These are phyloP conservation scores for Prionailurus viverrinus DNA, from an alignment of 2,113 vertebrate genomes.

Conservation along the genomic window DNA sequence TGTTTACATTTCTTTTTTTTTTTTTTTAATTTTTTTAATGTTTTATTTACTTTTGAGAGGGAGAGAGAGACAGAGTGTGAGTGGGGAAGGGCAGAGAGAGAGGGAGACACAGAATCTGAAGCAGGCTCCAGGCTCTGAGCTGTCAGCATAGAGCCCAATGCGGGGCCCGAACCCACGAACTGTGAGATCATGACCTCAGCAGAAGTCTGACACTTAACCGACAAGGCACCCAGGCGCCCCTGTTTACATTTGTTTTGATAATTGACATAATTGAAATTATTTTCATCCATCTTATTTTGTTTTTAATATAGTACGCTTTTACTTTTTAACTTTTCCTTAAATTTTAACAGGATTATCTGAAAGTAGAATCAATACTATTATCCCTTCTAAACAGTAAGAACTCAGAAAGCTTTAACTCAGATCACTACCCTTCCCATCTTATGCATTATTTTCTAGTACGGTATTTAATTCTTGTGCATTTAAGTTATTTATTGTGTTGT, in stretches of 20 bases:
- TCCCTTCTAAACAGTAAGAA: not conserved
- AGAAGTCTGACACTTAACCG: too few relatives aligned
- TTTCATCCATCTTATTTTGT: not conserved
- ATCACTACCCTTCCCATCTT: not conserved
- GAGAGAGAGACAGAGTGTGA: too few relatives aligned
- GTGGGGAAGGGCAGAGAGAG: too few relatives aligned
- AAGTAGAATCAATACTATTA: not conserved
- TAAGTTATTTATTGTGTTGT: not conserved
- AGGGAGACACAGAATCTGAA: too few relatives aligned
- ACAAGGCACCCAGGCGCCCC: too few relatives aligned
- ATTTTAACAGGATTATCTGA: not conserved
- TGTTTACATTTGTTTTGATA: slow-evolving; percentile 16
- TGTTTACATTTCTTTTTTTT: not conserved
- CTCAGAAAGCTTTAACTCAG: slow-evolving; percentile 22
- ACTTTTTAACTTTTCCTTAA: not conserved
- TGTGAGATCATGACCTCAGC: too few relatives aligned
- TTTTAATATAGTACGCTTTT: not conserved
- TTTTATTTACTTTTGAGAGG: too few relatives aligned
- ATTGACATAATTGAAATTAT: not conserved
- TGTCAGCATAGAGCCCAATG: too few relatives aligned
- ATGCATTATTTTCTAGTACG: not conserved
- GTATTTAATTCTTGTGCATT: not conserved
- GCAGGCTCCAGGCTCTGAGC: too few relatives aligned
- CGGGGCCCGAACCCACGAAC: rapidly evolving
- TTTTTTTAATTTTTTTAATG: too few relatives aligned